Evolutionary conservation across 2,113 vertebrate genomes (phyloP), one percentile per base, ranked within the genome.

Genomic region (Donacobius atricapilla): DNA sequence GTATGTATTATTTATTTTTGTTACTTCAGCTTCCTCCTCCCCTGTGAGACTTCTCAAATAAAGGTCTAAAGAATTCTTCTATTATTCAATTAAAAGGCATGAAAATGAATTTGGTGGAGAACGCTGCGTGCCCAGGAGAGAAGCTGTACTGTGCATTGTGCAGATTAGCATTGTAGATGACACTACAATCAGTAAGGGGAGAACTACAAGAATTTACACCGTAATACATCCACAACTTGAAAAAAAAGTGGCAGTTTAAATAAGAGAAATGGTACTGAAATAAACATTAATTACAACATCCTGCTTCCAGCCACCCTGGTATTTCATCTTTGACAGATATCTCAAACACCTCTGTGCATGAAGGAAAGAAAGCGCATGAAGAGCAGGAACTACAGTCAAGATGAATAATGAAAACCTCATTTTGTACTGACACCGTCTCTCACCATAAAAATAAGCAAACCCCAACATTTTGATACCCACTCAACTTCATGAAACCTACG

Each of bases 21-120:
- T 45, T 92, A 83, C 79, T 95, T 93, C 64, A 80, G 87, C 85
- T 90, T 94, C 88, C 79, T 93, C 93, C 71, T 93, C 85, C 79
- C 76, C 69, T 57, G 19, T 56, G 90, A 90, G 96, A 60, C 56
- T 89, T 70, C 57, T 75, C 82, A 92, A 90, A 90, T 71, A 93
- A 81, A 93, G 54, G 86, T 63, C 85, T 86, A 42, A 90, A 88
- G 85, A 93, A 96, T 83, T 80, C 37, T 23, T 92, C 15, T 30
- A 78, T 86, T 93, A 96, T 95, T 83, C 91, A 91, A 96, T 95
- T 93, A 96, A 88, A 94, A 96, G 94, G 94, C 93, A 97, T 92
- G 94, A 94, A 96, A 96, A 96, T 94, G 92, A 96, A 95, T 92
- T 91, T 96, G 83, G 90, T 78, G 81, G 88, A 88, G 92, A 96